Percentiles rank a stretch among this genome's conserved stretches.
phyloP scores from a whole-genome alignment of 1,140 invertebrate genomes.

The Antheraea mylitta region DNA sequence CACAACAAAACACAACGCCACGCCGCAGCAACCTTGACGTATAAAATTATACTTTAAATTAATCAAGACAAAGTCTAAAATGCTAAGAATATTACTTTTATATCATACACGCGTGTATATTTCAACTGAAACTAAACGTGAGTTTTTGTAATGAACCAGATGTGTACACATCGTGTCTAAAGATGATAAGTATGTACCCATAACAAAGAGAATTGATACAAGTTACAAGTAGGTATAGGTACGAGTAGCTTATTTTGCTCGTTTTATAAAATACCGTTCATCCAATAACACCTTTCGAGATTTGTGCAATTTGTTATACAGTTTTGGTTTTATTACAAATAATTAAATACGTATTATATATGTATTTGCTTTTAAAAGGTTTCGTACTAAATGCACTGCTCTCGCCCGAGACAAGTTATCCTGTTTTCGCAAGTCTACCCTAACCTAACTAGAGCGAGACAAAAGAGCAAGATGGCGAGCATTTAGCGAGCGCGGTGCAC shows the following conservation, averaged over 20 bases:
- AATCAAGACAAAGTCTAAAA: slow-evolving; percentile 1
- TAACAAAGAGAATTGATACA: background rate
- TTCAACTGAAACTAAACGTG: slow-evolving; percentile 33
- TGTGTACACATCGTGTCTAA: background rate
- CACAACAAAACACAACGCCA: slow-evolving; percentile 1
- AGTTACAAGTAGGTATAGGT: background rate
- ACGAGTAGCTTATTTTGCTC: background rate
- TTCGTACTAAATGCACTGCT: too few relatives aligned
- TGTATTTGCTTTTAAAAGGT: too few relatives aligned
- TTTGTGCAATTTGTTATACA: background rate
- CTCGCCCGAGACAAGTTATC: too few relatives aligned
- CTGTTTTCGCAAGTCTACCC: too few relatives aligned
- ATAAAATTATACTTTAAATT: slow-evolving; percentile 7
- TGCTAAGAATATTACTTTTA: background rate
- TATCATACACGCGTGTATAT: slow-evolving; percentile 26
- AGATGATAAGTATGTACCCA: background rate
- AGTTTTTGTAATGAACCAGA: background rate
- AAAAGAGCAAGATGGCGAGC: too few relatives aligned
- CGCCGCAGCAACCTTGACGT: background rate
- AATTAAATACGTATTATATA: too few relatives aligned
- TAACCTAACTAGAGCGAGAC: too few relatives aligned
- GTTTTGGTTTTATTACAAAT: too few relatives aligned
- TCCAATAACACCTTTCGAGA: background rate
- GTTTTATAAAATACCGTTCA: background rate
- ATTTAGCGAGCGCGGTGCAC: too few relatives aligned